Conservation (phyloP, 2,113 vertebrate species). For the Phalacrocorax carbo region DNA sequence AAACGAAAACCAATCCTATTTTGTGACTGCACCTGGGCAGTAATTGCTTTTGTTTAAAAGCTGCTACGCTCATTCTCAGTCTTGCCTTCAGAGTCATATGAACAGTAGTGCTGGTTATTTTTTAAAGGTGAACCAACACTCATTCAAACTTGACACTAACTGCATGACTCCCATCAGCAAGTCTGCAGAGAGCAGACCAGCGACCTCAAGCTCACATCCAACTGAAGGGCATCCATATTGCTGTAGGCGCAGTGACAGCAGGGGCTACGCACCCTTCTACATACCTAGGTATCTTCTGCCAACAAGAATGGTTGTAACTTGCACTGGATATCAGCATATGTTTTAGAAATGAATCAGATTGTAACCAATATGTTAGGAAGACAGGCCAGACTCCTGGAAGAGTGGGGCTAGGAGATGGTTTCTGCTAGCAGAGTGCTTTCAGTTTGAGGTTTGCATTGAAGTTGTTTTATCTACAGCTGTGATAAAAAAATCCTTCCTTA, state of each 20-base stretch:
- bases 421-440: not conserved
- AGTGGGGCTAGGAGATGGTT: not conserved
- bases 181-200: not conserved
- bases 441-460: not conserved
- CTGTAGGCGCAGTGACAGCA: not conserved
- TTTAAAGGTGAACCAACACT: not conserved
- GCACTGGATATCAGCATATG: not conserved
- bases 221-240: not conserved
- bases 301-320: not conserved
- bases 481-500: not conserved
- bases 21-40: not conserved
- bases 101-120: not conserved
- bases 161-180: not conserved
- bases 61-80: not conserved
- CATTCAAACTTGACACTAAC: not conserved
- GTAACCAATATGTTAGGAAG: not conserved
- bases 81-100: not conserved
- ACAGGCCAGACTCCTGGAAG: not conserved
- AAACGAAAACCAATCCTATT: not conserved
- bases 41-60: not conserved
- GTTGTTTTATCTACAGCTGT: not conserved
- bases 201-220: accelerated
- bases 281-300: not conserved
- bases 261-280: not conserved
- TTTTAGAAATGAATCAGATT: not conserved